Base-by-base conservation (phyloP, 2,113 vertebrate species). In the Triplophysa tibetana region DNA sequence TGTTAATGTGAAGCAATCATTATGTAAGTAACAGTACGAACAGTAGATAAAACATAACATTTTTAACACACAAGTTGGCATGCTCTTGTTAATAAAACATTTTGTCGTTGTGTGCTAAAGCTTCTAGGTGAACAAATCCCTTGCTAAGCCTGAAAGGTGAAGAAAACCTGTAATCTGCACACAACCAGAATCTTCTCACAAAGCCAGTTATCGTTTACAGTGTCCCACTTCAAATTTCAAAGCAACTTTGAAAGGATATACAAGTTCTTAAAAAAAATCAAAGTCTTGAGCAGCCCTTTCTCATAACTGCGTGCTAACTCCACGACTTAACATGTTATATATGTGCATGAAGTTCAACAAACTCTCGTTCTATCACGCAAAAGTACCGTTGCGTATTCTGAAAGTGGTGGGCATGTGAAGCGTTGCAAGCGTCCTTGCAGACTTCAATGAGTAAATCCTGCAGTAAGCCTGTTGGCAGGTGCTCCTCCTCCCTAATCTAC, bases 401-500 rank as follows among this genome's bases (percentile, higher is more conserved):
- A 62, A 77, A 73, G 17, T 41, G 54, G 73, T 3, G 19, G 56
- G 29, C n/a, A 56, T 66, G 74, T 70, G 45, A 64, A 56, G 70
- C n/a, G 23, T 76, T 56, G 62, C 54, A 23, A 54, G 81, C 29
- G 61, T 76, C 56, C 65, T 81, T 60, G 65, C 63, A 80, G 65
- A 76, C 70, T 68, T 82, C 65, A 50, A 16, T 14, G 70, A 81
- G 82, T 24, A 81, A 81, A 83, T 85, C 79, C 82, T 76, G 29
- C 75, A 29, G 52, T 81, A 85, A 85, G 61, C 70, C 70, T 70
- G 48, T 63, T 45, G 77, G 75, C 70, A 85, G 70, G 52, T 76
- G 52, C 66, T 65, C 81, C 70, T 70, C 75, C 81, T 81, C 41
- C 66, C 77, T 90, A 91, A 92, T 90, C 90, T 87, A 80, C 85